Percentiles rank a stretch among this genome's conserved stretches.
Conservation (phyloP, 2,888 invertebrate species). For the Drosophila quinaria region DNA sequence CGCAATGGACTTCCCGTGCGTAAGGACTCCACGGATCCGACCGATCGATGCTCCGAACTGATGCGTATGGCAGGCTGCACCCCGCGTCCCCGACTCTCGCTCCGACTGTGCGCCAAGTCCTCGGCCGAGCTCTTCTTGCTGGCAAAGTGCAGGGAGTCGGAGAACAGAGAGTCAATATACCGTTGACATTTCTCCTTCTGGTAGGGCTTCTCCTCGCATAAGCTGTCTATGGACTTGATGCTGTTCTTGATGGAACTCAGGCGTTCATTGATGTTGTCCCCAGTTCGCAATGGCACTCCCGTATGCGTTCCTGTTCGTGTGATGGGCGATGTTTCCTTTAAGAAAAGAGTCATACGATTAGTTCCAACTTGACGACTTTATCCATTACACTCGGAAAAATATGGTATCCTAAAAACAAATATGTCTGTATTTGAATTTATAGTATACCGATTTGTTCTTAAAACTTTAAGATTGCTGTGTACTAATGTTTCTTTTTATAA, state of each 20-base stretch:
- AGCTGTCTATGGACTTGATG: constrained; percentile 85
- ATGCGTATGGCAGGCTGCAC: constrained; percentile 73
- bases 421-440: no score
- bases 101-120: constrained; percentile 73
- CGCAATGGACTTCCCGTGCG: constrained; percentile 75
- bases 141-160: constrained; percentile 78
- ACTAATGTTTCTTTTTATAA: no score
- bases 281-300: constrained; percentile 82
- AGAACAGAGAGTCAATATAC: constrained; percentile 84
- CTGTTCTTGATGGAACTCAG: constrained; percentile 85
- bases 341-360: not conserved
- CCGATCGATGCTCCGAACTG: constrained; percentile 78
- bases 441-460: no score
- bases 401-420: no score
- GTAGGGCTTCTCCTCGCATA: constrained; percentile 84
- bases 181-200: constrained; percentile 84
- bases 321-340: constrained; percentile 82
- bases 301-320: constrained; percentile 83
- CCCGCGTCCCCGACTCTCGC: constrained; percentile 69
- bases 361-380: not conserved
- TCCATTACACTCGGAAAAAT: no score
- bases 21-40: constrained; percentile 81
- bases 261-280: constrained; percentile 85
- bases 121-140: constrained; percentile 80
- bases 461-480: no score